phyloP scores from a whole-genome alignment of 35 echinoderm and acorn worm species.

The Ophiothrix spiculata region DNA sequence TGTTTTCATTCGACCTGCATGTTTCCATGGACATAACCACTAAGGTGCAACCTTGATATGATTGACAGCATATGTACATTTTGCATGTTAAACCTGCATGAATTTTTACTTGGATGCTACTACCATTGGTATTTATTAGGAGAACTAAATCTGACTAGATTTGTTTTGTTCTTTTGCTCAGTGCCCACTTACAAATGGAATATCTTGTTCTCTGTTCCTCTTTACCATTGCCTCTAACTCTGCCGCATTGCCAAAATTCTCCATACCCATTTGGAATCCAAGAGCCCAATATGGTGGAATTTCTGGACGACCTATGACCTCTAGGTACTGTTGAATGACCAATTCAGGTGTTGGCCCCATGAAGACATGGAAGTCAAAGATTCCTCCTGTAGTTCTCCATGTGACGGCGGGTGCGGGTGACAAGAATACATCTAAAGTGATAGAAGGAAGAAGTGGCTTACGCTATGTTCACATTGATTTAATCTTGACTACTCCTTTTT shows the following conservation, averaged over 20 bases:
- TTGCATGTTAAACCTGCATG: too few species aligned
- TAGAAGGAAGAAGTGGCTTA: too few species aligned
- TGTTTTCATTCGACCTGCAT: too few species aligned
- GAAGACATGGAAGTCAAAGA: conserved; percentile 74
- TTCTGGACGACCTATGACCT: conserved; percentile 67
- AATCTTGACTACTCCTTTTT: too few species aligned
- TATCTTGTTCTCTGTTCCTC: conserved; percentile 43
- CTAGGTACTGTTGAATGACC: conserved; percentile 65
- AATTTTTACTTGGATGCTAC: too few species aligned
- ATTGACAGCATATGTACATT: too few species aligned
- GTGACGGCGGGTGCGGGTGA: conserved; percentile 53
- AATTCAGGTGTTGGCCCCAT: conserved; percentile 69
- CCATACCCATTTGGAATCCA: conserved; percentile 58
- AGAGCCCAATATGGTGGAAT: conserved; percentile 89
- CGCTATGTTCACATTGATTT: too few species aligned
- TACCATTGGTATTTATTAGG: too few species aligned
- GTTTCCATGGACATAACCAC: too few species aligned
- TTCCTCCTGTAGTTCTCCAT: conserved; percentile 78
- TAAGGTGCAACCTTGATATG: too few species aligned
- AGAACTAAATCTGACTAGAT: too few species aligned
- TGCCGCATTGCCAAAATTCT: conserved; percentile 35
- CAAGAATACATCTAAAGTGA: neutral
- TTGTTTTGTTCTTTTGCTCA: too few species aligned
- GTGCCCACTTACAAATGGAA: conserved; percentile 88
- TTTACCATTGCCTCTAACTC: conserved; percentile 35